Percentiles rank a stretch among this genome's conserved stretches.
phyloP scores from a whole-genome alignment of 2,888 invertebrate species.

The Drosophila testacea region DNA sequence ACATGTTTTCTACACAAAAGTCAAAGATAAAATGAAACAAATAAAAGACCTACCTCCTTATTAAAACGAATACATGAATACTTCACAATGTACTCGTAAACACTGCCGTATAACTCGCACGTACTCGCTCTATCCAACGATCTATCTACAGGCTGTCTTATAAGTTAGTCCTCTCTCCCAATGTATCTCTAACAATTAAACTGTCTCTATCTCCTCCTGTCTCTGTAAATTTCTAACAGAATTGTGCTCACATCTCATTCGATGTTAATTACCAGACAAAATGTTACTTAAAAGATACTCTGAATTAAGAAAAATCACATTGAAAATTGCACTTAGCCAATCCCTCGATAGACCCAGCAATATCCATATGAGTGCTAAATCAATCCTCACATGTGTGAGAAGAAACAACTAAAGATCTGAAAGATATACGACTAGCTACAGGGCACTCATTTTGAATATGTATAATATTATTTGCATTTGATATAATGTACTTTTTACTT shows the following conservation, averaged over 20 bases:
- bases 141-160: conserved; percentile 14
- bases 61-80: conserved; percentile 51
- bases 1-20: conserved; percentile 68
- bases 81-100: conserved; percentile 57
- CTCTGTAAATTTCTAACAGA: conserved; percentile 73
- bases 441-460: conserved; percentile 50
- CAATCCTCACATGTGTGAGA: conserved; percentile 28
- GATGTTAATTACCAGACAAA: conserved; percentile 60
- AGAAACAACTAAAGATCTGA: conserved; percentile 42
- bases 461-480: conserved; percentile 60
- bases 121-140: conserved; percentile 45
- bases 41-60: conserved; percentile 73
- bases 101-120: conserved; percentile 75
- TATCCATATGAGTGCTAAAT: conserved; percentile 40
- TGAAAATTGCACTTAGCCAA: conserved; percentile 21
- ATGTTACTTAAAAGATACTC: conserved; percentile 64
- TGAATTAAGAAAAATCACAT: conserved; percentile 4
- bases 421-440: conserved; percentile 49
- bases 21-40: conserved; percentile 34
- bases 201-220: conserved; percentile 17
- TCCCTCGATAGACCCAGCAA: conserved; percentile 19
- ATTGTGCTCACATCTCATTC: conserved; percentile 63
- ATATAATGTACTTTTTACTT: conserved; percentile 70
- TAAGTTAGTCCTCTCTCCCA: conserved; percentile 19
- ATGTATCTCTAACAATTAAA: not conserved